These are phyloP conservation scores for Dolichopus griseipennis DNA, from an alignment of 2,888 invertebrate genomes.

Conservation along the genomic window DNA sequence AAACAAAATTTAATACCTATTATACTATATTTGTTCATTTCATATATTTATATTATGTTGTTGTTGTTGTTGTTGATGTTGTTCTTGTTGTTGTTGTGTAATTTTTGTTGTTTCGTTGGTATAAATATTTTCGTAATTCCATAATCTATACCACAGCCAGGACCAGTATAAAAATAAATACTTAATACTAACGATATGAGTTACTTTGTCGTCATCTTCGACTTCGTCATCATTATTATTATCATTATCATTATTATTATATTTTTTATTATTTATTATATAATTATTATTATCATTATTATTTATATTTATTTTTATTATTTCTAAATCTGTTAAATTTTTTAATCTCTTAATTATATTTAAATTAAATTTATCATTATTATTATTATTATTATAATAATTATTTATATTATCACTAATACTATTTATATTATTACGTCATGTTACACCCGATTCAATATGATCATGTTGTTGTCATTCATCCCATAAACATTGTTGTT, in stretches of 20 bases:
- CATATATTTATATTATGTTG: background rate
- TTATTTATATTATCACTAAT: background rate
- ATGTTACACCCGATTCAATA: background rate
- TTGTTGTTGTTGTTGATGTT: background rate
- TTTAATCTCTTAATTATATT: too few species aligned
- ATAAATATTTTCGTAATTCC: background rate
- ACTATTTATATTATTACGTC: background rate
- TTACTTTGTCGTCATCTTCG: background rate
- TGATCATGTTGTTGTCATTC: slow-evolving; percentile 48
- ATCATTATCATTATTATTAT: background rate
- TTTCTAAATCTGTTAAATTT: too few species aligned
- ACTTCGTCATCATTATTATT: background rate
- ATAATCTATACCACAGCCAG: slow-evolving; percentile 4
- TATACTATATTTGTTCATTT: too few species aligned
- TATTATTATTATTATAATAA: background rate
- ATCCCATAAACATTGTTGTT: slow-evolving; percentile 74
- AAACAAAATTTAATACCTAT: too few species aligned
- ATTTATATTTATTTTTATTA: too few species aligned
- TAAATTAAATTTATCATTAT: background rate
- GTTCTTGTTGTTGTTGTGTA: background rate
- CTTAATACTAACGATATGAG: slow-evolving; percentile 4
- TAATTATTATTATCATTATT: background rate
- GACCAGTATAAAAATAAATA: slow-evolving; percentile 6
- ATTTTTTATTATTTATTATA: background rate
- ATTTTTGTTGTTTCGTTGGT: background rate